phyloP scores from a whole-genome alignment of 2,888 invertebrate genomes.

The Amphimallon solstitiale region DNA sequence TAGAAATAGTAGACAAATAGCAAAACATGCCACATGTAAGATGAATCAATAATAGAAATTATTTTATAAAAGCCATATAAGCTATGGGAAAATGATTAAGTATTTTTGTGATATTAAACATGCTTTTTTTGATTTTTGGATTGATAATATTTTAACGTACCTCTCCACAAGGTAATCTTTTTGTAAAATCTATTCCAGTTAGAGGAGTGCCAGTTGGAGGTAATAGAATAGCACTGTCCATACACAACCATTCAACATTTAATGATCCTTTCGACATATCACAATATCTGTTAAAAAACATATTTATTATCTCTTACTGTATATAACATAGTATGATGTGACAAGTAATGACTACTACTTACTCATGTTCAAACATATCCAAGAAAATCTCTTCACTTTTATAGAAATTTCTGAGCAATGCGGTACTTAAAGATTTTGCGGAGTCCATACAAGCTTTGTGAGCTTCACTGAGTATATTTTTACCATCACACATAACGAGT shows the following conservation, averaged over 20 bases:
- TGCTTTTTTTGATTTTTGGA: too few relatives aligned
- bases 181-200: conserved; percentile 94
- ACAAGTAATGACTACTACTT: conserved; percentile 45
- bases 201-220: conserved; percentile 96
- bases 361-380: conserved; percentile 98
- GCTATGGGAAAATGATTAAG: too few relatives aligned
- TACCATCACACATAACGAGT: conserved; percentile 69
- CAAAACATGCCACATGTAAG: too few relatives aligned
- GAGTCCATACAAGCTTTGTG: conserved; percentile 76
- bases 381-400: conserved; percentile 98
- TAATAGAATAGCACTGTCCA: conserved; percentile 94
- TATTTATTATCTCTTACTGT: too few relatives aligned
- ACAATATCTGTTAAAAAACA: conserved; percentile 70
- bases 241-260: conserved; percentile 94
- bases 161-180: conserved; percentile 95
- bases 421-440: conserved; percentile 83
- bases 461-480: conserved; percentile 72
- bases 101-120: too few relatives aligned
- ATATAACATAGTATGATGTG: too few relatives aligned
- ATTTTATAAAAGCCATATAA: too few relatives aligned
- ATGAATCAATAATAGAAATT: too few relatives aligned
- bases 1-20: too few relatives aligned
- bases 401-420: conserved; percentile 89
- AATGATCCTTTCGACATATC: conserved; percentile 88
- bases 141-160: conserved; percentile 66